A percentile compares a stretch with the other conserved stretches of the same genome.
phyloP scores from a whole-genome alignment of 2,888 invertebrate species.

The Euplexia lucipara region DNA sequence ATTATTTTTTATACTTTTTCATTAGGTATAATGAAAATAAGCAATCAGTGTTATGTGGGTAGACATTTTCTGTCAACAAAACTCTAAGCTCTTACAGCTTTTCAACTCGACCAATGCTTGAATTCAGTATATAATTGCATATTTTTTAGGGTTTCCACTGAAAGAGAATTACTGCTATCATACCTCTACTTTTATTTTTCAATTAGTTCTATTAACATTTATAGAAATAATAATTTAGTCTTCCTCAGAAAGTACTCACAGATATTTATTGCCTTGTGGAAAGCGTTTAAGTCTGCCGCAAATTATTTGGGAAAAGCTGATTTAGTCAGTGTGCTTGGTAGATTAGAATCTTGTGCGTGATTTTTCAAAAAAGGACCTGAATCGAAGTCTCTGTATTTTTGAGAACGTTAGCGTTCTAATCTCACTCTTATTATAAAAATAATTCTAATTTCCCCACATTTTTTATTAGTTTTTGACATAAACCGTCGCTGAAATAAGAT shows the following conservation, averaged over 20 bases:
- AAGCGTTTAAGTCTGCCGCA: not conserved
- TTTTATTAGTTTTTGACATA: too few relatives aligned
- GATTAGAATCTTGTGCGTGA: too few relatives aligned
- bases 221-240: not conserved
- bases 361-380: too few relatives aligned
- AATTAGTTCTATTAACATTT: not conserved
- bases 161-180: not conserved
- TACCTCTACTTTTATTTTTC: not conserved
- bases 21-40: not conserved
- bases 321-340: not conserved
- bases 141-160: slow-evolving; percentile 26
- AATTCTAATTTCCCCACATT: too few relatives aligned
- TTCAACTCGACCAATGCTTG: slow-evolving; percentile 1
- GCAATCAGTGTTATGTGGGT: not conserved
- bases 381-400: too few relatives aligned
- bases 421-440: too few relatives aligned
- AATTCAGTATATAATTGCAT: slow-evolving; percentile 23
- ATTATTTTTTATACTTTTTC: too few relatives aligned
- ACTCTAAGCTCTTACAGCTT: slow-evolving; percentile 25
- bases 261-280: not conserved
- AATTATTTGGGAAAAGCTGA: not conserved
- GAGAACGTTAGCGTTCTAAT: too few relatives aligned
- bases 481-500: too few relatives aligned
- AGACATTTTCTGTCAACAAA: slow-evolving; percentile 1
- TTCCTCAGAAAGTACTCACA: not conserved